A percentile compares a stretch with the other conserved stretches of the same genome.
phyloP scores from a whole-genome alignment of 2,797 vertebrate species.

The Holocentrus rufus region DNA sequence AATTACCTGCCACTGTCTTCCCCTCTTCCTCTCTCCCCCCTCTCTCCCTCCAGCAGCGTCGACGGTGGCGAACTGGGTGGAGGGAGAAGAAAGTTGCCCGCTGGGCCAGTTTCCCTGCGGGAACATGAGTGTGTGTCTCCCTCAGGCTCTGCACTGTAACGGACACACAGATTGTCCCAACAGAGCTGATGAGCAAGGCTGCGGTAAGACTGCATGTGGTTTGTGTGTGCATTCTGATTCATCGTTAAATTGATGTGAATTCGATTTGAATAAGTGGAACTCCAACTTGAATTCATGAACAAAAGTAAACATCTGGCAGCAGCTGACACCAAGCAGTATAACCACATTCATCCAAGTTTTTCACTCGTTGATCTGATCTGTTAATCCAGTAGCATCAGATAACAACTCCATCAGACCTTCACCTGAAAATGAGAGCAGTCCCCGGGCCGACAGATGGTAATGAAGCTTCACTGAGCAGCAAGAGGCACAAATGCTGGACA shows the following conservation, averaged over 20 bases:
- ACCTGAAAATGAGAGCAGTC: too few relatives aligned
- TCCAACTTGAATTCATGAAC: neutral
- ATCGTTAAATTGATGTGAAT: neutral
- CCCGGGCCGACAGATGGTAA: too few relatives aligned
- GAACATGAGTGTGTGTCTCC: slow-evolving; percentile 83
- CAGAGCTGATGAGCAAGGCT: slow-evolving; percentile 82
- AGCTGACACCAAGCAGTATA: too few relatives aligned
- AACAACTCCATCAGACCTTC: too few relatives aligned
- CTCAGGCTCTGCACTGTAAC: slow-evolving; percentile 82
- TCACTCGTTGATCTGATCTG: too few relatives aligned
- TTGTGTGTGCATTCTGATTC: neutral
- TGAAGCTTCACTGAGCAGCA: too few relatives aligned
- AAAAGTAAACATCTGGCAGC: neutral
- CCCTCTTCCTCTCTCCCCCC: neutral
- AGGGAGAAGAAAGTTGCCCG: slow-evolving; percentile 65
- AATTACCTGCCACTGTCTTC: neutral
- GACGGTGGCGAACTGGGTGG: slow-evolving; percentile 55
- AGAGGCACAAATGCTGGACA: too few relatives aligned
- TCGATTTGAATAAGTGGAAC: too few relatives aligned
- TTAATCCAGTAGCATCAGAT: too few relatives aligned
- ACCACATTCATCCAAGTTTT: too few relatives aligned
- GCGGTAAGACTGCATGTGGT: slow-evolving; percentile 69
- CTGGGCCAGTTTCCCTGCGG: slow-evolving; percentile 87
- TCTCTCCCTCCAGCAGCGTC: slow-evolving; percentile 44
- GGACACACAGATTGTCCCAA: slow-evolving; percentile 85